Conservation (phyloP, 1,140 invertebrate species). For the Drosophila pachea region DNA sequence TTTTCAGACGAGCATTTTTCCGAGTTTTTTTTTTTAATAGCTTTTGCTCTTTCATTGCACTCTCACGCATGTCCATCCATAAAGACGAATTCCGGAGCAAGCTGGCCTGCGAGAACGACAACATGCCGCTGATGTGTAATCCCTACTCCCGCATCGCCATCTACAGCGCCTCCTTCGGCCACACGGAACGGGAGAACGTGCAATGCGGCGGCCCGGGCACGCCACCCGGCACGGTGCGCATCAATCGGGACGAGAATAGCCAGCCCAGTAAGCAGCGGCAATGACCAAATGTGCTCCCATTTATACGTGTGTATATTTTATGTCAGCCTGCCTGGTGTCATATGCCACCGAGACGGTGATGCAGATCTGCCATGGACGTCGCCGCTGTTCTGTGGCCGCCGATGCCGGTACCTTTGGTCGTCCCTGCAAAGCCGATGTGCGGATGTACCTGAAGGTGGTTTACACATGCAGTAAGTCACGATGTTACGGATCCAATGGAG, state of each 20-base stretch:
- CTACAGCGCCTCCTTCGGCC: constrained; percentile 92
- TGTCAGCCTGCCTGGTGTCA: constrained; percentile 89
- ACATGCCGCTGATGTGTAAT: constrained; percentile 88
- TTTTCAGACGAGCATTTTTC: constrained; percentile 17
- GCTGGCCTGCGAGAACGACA: constrained; percentile 93
- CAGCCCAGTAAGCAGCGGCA: constrained; percentile 50
- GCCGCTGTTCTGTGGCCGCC: constrained; percentile 88
- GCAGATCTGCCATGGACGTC: constrained; percentile 91
- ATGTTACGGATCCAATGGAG: too few species aligned
- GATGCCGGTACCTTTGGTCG: constrained; percentile 91
- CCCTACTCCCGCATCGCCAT: constrained; percentile 91
- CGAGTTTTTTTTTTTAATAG: constrained; percentile 17
- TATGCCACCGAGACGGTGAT: constrained; percentile 93
- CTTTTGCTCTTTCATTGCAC: constrained; percentile 17
- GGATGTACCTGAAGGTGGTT: constrained; percentile 93
- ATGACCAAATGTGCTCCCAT: not conserved
- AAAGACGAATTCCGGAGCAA: constrained; percentile 93
- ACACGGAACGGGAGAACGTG: constrained; percentile 90
- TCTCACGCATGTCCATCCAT: not conserved
- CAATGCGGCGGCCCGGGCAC: constrained; percentile 82
- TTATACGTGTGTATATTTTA: not conserved
- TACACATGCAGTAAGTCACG: constrained; percentile 93
- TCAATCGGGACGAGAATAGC: constrained; percentile 91
- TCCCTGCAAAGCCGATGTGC: constrained; percentile 88
- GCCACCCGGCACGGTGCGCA: constrained; percentile 86